These are phyloP conservation scores for Microtus pennsylvanicus DNA, from an alignment of 2,113 vertebrate genomes.

Conservation along the genomic window DNA sequence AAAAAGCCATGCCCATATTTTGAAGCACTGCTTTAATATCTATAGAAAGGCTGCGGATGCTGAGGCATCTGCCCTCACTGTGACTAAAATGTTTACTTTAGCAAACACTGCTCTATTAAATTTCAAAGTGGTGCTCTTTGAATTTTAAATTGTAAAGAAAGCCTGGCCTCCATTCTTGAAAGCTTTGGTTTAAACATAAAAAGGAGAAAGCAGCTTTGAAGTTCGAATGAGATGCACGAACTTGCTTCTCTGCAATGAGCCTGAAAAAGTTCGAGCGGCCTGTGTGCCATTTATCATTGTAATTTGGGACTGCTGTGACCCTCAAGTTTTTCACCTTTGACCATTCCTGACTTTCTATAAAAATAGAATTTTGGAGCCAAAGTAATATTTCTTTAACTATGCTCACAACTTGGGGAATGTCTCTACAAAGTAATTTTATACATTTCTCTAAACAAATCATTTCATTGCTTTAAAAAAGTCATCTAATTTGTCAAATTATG, in stretches of 20 bases:
- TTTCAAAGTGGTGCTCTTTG: conserved; percentile 88
- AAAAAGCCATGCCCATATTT: background rate
- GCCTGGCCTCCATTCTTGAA: conserved; percentile 88
- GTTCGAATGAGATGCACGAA: conserved; percentile 87
- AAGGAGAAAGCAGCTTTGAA: conserved; percentile 88
- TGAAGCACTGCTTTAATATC: conserved; percentile 50
- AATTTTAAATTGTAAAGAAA: conserved; percentile 89
- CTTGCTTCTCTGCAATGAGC: conserved; percentile 77
- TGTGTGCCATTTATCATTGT: conserved; percentile 79
- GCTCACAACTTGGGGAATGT: background rate
- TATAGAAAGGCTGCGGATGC: conserved; percentile 60
- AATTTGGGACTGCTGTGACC: conserved; percentile 79
- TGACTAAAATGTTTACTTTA: conserved; percentile 88
- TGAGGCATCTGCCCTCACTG: conserved; percentile 62
- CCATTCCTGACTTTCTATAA: conserved; percentile 45
- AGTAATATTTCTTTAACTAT: conserved; percentile 65
- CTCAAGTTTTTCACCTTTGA: conserved; percentile 80
- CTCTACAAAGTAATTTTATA: conserved; percentile 59
- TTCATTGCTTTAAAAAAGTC: conserved; percentile 43
- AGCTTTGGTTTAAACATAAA: conserved; percentile 85
- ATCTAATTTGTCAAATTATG: conserved; percentile 64
- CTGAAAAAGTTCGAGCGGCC: conserved; percentile 69
- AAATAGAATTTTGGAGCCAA: conserved; percentile 32
- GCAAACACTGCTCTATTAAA: conserved; percentile 85
- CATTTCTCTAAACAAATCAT: conserved; percentile 61